A percentile compares a stretch with the other conserved stretches of the same genome.
Conservation (phyloP, 2,113 vertebrate genomes). For the Todiramphus saurophagus region DNA sequence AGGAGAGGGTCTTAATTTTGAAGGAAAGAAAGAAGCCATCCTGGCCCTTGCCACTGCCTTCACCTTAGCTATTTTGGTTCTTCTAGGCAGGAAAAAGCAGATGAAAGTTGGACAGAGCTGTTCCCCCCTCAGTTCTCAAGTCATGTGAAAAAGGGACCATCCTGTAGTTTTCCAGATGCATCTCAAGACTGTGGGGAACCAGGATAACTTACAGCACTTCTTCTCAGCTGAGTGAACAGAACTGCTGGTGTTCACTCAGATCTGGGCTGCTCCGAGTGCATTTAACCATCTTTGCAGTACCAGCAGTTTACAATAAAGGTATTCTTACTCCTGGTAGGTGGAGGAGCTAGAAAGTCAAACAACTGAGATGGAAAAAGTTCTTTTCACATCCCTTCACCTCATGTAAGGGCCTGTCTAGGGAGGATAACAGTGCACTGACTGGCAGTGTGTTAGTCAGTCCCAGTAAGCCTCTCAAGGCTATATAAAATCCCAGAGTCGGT, state of each 20-base stretch:
- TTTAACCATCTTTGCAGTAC: constrained; percentile 20
- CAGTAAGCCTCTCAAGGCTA: background rate
- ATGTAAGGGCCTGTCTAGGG: background rate
- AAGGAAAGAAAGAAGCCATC: background rate
- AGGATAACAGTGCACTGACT: background rate
- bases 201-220: background rate
- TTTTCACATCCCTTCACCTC: background rate
- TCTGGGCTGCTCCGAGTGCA: background rate
- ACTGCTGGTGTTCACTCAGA: background rate
- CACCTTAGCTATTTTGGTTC: background rate
- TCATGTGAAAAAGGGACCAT: background rate
- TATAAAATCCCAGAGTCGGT: background rate
- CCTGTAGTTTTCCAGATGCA: background rate
- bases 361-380: background rate
- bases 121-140: background rate
- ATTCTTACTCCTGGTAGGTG: background rate
- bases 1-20: background rate
- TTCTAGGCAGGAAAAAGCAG: background rate
- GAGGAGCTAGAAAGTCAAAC: background rate
- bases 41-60: background rate
- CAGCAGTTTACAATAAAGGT: background rate
- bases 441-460: background rate
- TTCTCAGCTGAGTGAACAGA: background rate
- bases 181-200: background rate
- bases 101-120: background rate